Conservation (phyloP, 1,140 invertebrate species). For the Teleopsis dalmanni region DNA sequence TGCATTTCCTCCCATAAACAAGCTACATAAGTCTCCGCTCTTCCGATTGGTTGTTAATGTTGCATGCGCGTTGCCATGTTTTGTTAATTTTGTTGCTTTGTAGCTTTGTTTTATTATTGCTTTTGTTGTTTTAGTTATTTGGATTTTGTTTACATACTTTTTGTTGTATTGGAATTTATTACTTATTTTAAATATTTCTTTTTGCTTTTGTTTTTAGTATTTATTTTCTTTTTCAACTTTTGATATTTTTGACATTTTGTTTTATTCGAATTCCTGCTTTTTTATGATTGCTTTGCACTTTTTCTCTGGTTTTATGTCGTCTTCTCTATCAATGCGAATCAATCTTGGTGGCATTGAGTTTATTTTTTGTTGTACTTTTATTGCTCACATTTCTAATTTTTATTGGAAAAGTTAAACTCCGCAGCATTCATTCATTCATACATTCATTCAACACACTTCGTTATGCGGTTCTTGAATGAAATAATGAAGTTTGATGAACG, state of each 20-base stretch:
- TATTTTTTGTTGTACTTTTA: slow-evolving; percentile 24
- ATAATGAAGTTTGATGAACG: too few species aligned
- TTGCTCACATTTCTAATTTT: too few species aligned
- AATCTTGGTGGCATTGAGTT: slow-evolving; percentile 37
- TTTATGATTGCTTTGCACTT: slow-evolving; percentile 7
- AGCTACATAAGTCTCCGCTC: slow-evolving; percentile 4
- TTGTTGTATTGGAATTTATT: neutral
- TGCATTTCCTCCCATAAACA: too few species aligned
- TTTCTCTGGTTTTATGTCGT: slow-evolving; percentile 13
- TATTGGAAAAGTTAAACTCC: too few species aligned
- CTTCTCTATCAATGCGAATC: slow-evolving; percentile 39
- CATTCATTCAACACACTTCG: too few species aligned
- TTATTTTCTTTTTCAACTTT: neutral
- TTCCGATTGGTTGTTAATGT: neutral
- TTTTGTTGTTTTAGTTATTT: neutral
- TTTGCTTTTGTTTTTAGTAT: neutral
- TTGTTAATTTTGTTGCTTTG: slow-evolving; percentile 1
- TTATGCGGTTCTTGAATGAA: too few species aligned
- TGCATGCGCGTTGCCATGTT: neutral
- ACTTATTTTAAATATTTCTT: slow-evolving; percentile 3
- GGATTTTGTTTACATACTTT: neutral
- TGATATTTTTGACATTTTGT: slow-evolving; percentile 40
- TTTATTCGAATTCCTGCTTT: slow-evolving; percentile 19
- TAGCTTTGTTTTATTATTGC: neutral
- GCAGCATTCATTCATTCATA: too few species aligned